Evolutionary conservation across 2,113 vertebrate genomes (phyloP).

Genomic region (Prolemur simus): DNA sequence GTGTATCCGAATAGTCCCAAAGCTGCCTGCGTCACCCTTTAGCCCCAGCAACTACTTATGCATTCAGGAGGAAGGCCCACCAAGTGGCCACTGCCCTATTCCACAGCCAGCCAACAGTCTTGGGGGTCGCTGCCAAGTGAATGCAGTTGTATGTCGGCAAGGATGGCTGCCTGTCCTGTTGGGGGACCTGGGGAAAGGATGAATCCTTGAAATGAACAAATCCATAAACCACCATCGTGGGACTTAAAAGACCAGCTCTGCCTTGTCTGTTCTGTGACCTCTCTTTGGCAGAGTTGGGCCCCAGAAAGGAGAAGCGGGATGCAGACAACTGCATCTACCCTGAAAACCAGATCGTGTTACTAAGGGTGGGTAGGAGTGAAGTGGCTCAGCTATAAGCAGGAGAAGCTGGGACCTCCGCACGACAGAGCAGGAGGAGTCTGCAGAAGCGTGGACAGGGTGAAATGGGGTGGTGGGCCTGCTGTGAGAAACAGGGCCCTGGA

Average conservation of each 20-base stretch:
- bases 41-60: not conserved
- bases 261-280: not conserved
- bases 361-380: not conserved
- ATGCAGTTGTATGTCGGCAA: not conserved
- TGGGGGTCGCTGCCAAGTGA: not conserved
- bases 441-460: not conserved
- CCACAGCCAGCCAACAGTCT: no score
- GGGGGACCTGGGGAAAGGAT: not conserved
- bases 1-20: no score
- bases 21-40: not conserved
- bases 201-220: not conserved
- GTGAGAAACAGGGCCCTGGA: not conserved
- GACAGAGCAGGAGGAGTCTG: not conserved
- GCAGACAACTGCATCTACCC: not conserved
- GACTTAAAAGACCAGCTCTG: not conserved
- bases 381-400: not conserved
- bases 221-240: not conserved
- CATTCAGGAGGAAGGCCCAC: not conserved
- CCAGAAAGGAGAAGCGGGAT: not conserved
- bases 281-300: not conserved
- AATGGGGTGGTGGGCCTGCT: not conserved
- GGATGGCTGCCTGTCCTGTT: not conserved
- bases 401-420: not conserved
- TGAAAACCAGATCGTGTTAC: not conserved
- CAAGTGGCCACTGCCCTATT: not conserved